phyloP scores from a whole-genome alignment of 2,888 invertebrate species.

The Chrysodeixis includens region DNA sequence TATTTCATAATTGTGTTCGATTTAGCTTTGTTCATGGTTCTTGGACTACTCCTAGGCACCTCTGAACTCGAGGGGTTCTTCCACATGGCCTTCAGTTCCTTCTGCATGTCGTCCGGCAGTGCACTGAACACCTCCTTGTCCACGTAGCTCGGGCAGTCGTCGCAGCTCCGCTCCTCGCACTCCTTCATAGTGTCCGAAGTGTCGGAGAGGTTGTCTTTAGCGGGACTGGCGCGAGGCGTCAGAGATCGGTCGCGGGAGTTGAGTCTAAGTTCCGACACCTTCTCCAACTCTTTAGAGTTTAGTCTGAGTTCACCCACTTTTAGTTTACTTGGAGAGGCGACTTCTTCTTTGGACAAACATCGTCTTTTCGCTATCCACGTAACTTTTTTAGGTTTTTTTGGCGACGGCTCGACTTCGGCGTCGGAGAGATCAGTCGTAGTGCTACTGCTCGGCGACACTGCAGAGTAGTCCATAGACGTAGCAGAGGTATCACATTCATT shows the following conservation, averaged over 20 bases:
- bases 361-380: conserved; percentile 86
- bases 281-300: conserved; percentile 90
- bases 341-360: conserved; percentile 85
- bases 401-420: conserved; percentile 92
- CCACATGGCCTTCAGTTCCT: conserved; percentile 93
- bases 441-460: conserved; percentile 84
- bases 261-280: conserved; percentile 83
- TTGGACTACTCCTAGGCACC: conserved; percentile 80
- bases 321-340: conserved; percentile 92
- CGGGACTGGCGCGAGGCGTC: conserved; percentile 84
- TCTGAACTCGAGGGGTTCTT: conserved; percentile 85
- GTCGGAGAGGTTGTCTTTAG: conserved; percentile 81
- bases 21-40: conserved; percentile 88
- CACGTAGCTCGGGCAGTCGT: conserved; percentile 91
- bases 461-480: conserved; percentile 85
- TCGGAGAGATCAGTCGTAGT: conserved; percentile 90
- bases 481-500: conserved; percentile 87
- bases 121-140: conserved; percentile 92
- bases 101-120: conserved; percentile 92
- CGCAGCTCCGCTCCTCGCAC: conserved; percentile 78
- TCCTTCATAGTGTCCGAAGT: conserved; percentile 82
- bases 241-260: conserved; percentile 83
- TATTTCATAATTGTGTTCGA: conserved; percentile 91
- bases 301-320: conserved; percentile 91
- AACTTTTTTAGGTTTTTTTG: conserved; percentile 91